These are phyloP conservation scores for Phocoena sinus DNA, from an alignment of 2,113 vertebrate species.

Conservation along the genomic window DNA sequence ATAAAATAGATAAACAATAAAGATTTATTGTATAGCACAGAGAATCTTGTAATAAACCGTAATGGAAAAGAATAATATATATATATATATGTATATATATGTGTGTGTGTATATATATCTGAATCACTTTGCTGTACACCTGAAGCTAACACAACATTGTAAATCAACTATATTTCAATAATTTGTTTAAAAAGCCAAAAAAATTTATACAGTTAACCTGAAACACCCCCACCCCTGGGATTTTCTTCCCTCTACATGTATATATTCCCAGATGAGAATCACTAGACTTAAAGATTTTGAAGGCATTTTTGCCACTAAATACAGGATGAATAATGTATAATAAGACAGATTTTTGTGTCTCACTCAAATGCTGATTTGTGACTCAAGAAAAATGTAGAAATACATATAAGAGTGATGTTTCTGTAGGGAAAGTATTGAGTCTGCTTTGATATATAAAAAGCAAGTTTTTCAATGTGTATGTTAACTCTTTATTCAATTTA, in stretches of 20 bases:
- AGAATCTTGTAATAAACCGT: not conserved
- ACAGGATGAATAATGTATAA: not conserved
- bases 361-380: not conserved
- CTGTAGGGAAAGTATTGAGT: not conserved
- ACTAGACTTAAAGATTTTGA: not conserved
- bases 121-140: no score
- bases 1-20: not conserved
- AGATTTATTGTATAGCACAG: not conserved
- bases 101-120: no score
- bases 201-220: not conserved
- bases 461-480: not conserved
- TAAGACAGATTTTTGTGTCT: not conserved
- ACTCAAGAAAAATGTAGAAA: not conserved
- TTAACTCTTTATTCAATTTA: not conserved
- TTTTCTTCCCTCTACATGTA: not conserved
- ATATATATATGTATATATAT: not conserved
- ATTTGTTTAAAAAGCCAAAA: not conserved
- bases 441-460: not conserved
- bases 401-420: not conserved
- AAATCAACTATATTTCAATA: not conserved
- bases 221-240: not conserved
- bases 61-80: not conserved
- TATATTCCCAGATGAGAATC: not conserved
- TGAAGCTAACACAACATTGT: not conserved
- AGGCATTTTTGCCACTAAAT: not conserved